A percentile compares a stretch with the other conserved stretches of the same genome.
Evolutionary conservation across 2,888 invertebrate species (phyloP).

Genomic region (Zonitis immaculata): DNA sequence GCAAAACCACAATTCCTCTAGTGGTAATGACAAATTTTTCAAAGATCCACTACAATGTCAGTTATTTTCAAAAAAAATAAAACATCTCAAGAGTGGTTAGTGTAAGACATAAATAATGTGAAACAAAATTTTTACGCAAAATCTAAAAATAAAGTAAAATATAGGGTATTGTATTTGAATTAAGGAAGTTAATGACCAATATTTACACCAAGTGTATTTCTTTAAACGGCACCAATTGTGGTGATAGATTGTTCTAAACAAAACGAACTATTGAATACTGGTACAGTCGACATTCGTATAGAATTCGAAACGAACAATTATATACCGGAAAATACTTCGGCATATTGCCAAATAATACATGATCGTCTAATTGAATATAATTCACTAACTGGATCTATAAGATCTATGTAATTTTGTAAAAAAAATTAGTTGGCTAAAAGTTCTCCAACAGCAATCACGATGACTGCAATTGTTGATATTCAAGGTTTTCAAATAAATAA

Average conservation of each 20-base stretch:
- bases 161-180: too few species aligned
- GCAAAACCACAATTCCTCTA: too few species aligned
- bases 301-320: slow-evolving; percentile 22
- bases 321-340: slow-evolving; percentile 23
- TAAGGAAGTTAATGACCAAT: too few species aligned
- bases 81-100: too few species aligned
- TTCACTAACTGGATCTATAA: slow-evolving; percentile 21
- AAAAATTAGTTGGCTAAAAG: not conserved
- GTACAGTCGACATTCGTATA: slow-evolving; percentile 17
- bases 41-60: too few species aligned
- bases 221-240: not conserved
- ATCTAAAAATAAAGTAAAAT: too few species aligned
- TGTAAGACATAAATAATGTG: too few species aligned
- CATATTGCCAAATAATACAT: slow-evolving; percentile 31
- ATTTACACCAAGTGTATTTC: not conserved
- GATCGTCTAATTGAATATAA: slow-evolving; percentile 23
- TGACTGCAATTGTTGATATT: not conserved
- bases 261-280: not conserved
- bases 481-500: not conserved
- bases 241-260: not conserved
- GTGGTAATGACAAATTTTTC: too few species aligned
- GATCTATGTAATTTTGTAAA: not conserved
- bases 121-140: too few species aligned
- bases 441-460: not conserved
- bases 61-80: too few species aligned